phyloP scores from a whole-genome alignment of 2,888 invertebrate genomes.

The Hemaris fuciformis region DNA sequence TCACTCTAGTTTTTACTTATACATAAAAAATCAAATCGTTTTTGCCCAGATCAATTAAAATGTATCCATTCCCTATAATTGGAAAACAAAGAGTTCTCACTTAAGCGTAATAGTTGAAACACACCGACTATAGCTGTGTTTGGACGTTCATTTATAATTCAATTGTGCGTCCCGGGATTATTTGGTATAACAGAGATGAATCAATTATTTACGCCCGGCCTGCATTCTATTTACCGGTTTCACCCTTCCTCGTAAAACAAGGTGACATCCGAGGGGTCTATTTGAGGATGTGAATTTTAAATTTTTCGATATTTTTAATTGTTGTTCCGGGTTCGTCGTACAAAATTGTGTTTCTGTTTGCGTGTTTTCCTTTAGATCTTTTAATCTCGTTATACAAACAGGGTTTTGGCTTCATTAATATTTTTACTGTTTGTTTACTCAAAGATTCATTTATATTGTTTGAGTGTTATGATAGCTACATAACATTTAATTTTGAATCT shows the following conservation, averaged over 20 bases:
- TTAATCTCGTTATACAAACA: not conserved
- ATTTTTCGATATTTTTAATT: not conserved
- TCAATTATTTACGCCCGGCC: conserved; percentile 43
- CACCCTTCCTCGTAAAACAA: conserved; percentile 12
- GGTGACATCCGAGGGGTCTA: not conserved
- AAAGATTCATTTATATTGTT: not conserved
- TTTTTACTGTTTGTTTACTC: not conserved
- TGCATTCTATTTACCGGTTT: conserved; percentile 23
- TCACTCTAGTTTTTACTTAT: no score
- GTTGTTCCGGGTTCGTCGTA: not conserved
- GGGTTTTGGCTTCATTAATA: not conserved
- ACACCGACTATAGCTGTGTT: conserved; percentile 6
- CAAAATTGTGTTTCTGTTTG: not conserved
- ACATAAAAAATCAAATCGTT: no score
- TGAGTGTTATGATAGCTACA: not conserved
- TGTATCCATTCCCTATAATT: conserved; percentile 19
- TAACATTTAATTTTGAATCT: not conserved
- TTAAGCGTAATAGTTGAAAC: not conserved
- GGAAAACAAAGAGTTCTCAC: not conserved
- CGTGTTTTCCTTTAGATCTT: not conserved
- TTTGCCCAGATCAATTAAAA: not conserved
- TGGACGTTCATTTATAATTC: conserved; percentile 40
- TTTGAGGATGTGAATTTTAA: conserved; percentile 3
- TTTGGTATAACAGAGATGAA: conserved; percentile 39
- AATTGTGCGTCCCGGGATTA: conserved; percentile 40